A percentile compares a stretch with the other conserved stretches of the same genome.
Evolutionary conservation across 1,140 invertebrate genomes (phyloP).

Genomic region (Papilio machaon): DNA sequence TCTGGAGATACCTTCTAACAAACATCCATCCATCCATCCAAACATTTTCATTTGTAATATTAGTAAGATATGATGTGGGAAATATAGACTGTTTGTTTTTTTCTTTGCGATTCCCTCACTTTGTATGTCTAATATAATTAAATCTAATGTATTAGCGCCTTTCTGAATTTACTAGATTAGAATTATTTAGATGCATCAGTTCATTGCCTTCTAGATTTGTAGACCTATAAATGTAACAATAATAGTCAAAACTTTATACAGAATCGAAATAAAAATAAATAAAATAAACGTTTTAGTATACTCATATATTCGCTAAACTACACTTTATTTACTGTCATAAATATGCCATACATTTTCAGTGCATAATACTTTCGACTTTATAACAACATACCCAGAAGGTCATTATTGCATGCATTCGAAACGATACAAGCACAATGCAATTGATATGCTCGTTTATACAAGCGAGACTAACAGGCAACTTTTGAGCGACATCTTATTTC

Average conservation of each 20-base stretch:
- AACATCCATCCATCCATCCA: too few relatives aligned
- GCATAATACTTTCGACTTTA: not conserved
- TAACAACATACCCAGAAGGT: not conserved
- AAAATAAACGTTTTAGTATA: not conserved
- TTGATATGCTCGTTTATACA: constrained; percentile 42
- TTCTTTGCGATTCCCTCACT: too few relatives aligned
- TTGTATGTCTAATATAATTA: too few relatives aligned
- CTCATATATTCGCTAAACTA: not conserved
- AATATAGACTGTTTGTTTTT: too few relatives aligned
- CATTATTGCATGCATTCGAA: constrained; percentile 16
- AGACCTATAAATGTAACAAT: too few relatives aligned
- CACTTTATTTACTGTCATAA: not conserved
- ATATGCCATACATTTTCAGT: not conserved
- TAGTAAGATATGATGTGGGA: too few relatives aligned
- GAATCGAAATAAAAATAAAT: not conserved
- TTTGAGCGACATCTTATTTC: constrained; percentile 47
- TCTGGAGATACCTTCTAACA: too few relatives aligned
- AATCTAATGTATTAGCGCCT: too few relatives aligned
- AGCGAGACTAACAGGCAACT: constrained; percentile 52
- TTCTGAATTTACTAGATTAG: too few relatives aligned
- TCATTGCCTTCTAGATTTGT: too few relatives aligned
- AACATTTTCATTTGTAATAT: too few relatives aligned
- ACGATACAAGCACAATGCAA: constrained; percentile 36
- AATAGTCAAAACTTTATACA: not conserved
- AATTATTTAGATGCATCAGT: too few relatives aligned